These are phyloP conservation scores for Antheraea assamensis DNA, from an alignment of 2,888 invertebrate species.

Conservation along the genomic window DNA sequence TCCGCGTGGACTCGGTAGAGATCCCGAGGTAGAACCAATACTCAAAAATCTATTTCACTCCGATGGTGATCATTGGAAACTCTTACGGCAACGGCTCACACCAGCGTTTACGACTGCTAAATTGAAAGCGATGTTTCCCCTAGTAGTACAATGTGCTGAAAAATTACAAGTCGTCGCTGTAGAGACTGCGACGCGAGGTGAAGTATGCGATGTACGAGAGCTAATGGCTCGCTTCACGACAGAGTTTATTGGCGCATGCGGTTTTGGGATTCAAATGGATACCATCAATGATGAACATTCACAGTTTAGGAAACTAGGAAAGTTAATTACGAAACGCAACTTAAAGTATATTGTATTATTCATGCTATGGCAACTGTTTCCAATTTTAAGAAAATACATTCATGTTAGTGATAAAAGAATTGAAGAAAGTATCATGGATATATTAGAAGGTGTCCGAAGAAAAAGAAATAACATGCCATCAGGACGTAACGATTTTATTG, in stretches of 20 bases:
- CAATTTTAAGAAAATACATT: slow-evolving; percentile 40
- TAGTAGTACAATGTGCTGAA: slow-evolving; percentile 59
- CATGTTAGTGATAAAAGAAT: slow-evolving; percentile 32
- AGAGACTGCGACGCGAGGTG: slow-evolving; percentile 42
- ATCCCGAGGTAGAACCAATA: slow-evolving; percentile 49
- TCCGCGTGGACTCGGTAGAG: slow-evolving; percentile 49
- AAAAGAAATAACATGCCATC: slow-evolving; percentile 56
- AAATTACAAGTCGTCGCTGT: slow-evolving; percentile 50
- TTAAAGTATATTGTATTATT: slow-evolving; percentile 45
- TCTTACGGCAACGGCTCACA: slow-evolving; percentile 60
- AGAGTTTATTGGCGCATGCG: slow-evolving; percentile 61
- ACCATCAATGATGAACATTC: slow-evolving; percentile 53
- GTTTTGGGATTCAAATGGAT: slow-evolving; percentile 58
- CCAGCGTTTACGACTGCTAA: slow-evolving; percentile 65
- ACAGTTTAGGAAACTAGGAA: slow-evolving; percentile 49
- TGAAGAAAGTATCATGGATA: slow-evolving; percentile 36
- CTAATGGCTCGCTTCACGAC: slow-evolving; percentile 62
- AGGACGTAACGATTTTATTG: slow-evolving; percentile 57
- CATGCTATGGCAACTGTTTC: slow-evolving; percentile 49
- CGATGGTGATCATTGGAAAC: slow-evolving; percentile 65
- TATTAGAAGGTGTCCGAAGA: slow-evolving; percentile 47
- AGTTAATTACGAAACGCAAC: slow-evolving; percentile 33
- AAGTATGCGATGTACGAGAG: slow-evolving; percentile 50
- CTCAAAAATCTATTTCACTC: slow-evolving; percentile 53
- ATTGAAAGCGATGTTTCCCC: slow-evolving; percentile 65